Evolutionary conservation across 2,113 vertebrate species (phyloP).

Genomic region (Pan paniscus): DNA sequence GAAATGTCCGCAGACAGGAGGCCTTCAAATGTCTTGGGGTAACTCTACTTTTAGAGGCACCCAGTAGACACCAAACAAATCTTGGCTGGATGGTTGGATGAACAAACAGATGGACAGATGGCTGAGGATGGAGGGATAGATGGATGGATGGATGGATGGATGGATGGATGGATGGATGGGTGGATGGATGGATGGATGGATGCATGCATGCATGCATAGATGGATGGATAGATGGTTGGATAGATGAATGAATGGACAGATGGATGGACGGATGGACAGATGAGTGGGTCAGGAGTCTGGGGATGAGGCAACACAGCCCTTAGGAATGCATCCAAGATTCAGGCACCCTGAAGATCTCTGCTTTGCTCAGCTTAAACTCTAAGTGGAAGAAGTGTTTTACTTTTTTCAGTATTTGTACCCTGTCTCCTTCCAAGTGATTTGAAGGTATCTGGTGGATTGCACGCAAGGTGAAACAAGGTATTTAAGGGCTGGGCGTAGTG

Average conservation of each 20-base stretch:
- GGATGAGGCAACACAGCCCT: not conserved
- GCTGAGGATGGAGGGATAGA: too few relatives aligned
- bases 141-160: fast-evolving
- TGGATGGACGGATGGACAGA: fast-evolving
- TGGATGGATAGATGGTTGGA: fast-evolving
- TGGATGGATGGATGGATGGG: too few relatives aligned
- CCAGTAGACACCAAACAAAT: not conserved
- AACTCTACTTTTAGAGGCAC: not conserved
- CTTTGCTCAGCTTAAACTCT: not conserved
- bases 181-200: fast-evolving
- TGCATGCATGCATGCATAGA: too few relatives aligned
- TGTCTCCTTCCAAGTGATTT: not conserved
- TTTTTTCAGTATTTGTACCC: not conserved
- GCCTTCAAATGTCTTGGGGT: not conserved
- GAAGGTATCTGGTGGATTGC: not conserved
- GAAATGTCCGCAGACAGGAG: not conserved
- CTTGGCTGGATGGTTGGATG: not conserved
- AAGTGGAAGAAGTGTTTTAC: not conserved
- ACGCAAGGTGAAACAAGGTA: not conserved
- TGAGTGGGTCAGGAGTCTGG: not conserved
- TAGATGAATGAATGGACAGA: too few relatives aligned
- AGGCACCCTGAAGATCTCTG: not conserved
- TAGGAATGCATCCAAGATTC: not conserved
- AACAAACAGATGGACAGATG: not conserved
- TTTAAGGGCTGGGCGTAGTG: not conserved